A percentile compares a stretch with the other conserved stretches of the same genome.
Conservation (phyloP, 2,113 vertebrate species). For the Sinosuthora webbiana region DNA sequence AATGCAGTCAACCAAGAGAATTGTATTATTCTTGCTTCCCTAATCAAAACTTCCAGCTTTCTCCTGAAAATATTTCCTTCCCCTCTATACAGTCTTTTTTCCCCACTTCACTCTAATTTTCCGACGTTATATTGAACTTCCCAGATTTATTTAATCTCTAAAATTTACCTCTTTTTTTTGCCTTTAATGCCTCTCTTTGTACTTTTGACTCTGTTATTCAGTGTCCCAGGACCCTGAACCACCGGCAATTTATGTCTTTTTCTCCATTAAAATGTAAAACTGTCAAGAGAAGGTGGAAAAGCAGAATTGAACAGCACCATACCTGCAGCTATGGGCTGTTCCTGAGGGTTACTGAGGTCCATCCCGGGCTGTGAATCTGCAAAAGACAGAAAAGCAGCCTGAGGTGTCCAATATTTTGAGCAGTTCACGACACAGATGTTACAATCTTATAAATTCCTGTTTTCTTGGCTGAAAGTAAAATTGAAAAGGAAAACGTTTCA, state of each 20-base stretch:
- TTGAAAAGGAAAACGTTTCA: neutral
- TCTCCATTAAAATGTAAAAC: neutral
- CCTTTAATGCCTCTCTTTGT: neutral
- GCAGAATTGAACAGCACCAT: neutral
- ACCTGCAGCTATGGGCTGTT: conserved; percentile 70
- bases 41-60: neutral
- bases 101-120: neutral
- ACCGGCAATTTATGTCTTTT: neutral
- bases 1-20: neutral
- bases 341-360: conserved; percentile 72
- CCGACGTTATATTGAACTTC: neutral
- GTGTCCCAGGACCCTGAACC: neutral
- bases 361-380: conserved; percentile 64
- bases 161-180: neutral
- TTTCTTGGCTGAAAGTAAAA: neutral
- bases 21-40: conserved; percentile 11
- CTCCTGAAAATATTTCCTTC: neutral
- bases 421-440: fast-evolving
- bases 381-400: conserved; percentile 19
- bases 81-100: neutral
- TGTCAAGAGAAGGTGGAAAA: neutral
- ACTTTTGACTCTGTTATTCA: neutral
- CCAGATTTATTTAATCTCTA: neutral
- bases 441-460: neutral
- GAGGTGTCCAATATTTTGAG: neutral